These are phyloP conservation scores for Pardalotus punctatus DNA, from an alignment of 2,113 vertebrate genomes.

Conservation along the genomic window DNA sequence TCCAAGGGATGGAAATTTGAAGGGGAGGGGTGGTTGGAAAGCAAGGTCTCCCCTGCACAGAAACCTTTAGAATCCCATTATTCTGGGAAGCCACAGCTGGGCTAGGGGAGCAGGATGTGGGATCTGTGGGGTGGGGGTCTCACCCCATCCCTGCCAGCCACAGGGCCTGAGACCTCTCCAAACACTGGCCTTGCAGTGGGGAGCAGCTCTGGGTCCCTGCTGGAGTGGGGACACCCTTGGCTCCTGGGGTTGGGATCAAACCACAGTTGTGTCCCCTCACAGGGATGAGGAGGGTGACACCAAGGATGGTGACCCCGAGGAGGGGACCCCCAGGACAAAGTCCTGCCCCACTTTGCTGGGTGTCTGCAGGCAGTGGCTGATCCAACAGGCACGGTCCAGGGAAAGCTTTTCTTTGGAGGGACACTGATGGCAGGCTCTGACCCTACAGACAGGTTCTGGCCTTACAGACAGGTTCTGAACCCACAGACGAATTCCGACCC, in stretches of 20 bases:
- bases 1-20: slow-evolving; percentile 25
- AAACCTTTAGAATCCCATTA: background rate
- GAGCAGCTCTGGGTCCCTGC: background rate
- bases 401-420: background rate
- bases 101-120: background rate
- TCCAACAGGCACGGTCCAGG: rapidly evolving
- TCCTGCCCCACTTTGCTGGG: background rate
- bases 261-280: rapidly evolving
- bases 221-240: background rate
- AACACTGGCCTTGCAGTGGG: background rate
- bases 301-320: background rate
- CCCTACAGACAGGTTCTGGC: no score
- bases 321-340: background rate
- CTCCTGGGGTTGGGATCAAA: background rate
- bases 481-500: no score
- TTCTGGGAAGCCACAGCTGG: background rate
- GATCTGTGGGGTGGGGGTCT: background rate
- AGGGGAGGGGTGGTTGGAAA: background rate
- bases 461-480: no score
- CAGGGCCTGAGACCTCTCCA: background rate
- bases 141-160: rapidly evolving
- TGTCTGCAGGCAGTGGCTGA: background rate
- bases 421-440: no score
- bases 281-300: background rate
- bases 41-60: background rate